A percentile compares a stretch with the other conserved stretches of the same genome.
Conservation (phyloP, 2,113 vertebrate genomes). For the Acrocephalus arundinaceus region DNA sequence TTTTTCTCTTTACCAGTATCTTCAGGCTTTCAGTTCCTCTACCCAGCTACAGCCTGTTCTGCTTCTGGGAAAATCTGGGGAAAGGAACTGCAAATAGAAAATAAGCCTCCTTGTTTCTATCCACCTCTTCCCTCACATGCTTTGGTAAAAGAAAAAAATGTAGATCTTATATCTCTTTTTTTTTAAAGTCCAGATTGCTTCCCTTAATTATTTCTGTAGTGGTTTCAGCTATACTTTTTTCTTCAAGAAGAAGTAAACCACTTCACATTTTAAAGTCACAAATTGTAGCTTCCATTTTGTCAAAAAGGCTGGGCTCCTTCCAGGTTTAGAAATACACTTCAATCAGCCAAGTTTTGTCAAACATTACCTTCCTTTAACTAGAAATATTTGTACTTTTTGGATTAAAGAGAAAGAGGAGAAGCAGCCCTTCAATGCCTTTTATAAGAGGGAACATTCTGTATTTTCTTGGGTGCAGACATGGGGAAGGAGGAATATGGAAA, state of each 20-base stretch:
- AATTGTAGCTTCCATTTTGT: constrained; percentile 67
- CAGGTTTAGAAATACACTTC: constrained; percentile 63
- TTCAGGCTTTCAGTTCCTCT: constrained; percentile 35
- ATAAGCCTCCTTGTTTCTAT: constrained; percentile 9
- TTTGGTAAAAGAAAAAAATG: constrained; percentile 14
- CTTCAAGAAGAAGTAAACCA: constrained; percentile 44
- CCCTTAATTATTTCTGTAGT: constrained; percentile 51
- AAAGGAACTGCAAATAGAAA: constrained; percentile 60
- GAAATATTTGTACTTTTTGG: constrained; percentile 49
- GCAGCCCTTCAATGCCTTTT: constrained; percentile 38
- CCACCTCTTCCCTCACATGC: not conserved
- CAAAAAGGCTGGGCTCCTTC: constrained; percentile 57
- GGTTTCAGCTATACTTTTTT: constrained; percentile 46
- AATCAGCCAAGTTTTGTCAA: constrained; percentile 71
- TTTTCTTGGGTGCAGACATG: constrained; percentile 27
- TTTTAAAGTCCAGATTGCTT: constrained; percentile 2
- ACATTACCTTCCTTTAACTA: constrained; percentile 57
- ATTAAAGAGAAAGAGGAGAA: not conserved
- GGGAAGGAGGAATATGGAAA: constrained; percentile 16
- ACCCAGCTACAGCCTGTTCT: constrained; percentile 37
- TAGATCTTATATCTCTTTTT: not conserved
- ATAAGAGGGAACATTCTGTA: constrained; percentile 5
- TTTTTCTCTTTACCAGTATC: constrained; percentile 33
- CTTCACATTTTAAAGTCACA: constrained; percentile 66
- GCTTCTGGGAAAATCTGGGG: constrained; percentile 37